Evolutionary conservation across 2,113 vertebrate genomes (phyloP).

Genomic region (Gadus macrocephalus): DNA sequence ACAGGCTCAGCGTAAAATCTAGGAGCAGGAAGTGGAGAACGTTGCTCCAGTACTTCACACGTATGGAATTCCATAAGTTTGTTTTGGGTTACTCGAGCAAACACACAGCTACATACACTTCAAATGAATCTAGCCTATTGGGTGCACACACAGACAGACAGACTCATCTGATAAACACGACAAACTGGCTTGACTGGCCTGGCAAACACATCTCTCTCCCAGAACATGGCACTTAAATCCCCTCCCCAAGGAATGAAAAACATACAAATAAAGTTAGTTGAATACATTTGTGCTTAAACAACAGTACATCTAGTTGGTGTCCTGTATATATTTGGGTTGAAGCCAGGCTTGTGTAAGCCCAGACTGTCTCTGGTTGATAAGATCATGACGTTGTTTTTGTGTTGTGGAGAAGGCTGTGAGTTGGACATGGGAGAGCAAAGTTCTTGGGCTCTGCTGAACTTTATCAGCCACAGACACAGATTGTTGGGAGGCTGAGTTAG

Average conservation of each 20-base stretch:
- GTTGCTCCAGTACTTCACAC: too few species aligned
- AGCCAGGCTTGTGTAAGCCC: not conserved
- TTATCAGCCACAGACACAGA: slow-evolving; percentile 21
- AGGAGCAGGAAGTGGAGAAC: too few species aligned
- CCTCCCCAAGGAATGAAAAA: too few species aligned
- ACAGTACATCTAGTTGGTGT: not conserved
- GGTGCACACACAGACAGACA: not conserved
- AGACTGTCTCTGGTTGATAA: slow-evolving; percentile 19
- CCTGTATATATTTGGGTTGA: not conserved
- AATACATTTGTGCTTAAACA: not conserved
- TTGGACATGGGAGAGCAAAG: slow-evolving; percentile 67
- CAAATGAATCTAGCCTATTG: not conserved
- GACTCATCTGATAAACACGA: slow-evolving; percentile 31
- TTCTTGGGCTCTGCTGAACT: slow-evolving; percentile 42
- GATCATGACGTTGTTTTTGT: not conserved
- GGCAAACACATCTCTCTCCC: not conserved
- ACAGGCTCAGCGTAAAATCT: not conserved
- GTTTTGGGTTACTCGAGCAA: too few species aligned
- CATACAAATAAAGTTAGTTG: not conserved
- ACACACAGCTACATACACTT: not conserved
- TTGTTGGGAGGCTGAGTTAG: too few species aligned
- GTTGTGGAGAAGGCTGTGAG: slow-evolving; percentile 33
- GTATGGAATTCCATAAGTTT: too few species aligned
- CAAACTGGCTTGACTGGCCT: slow-evolving; percentile 26
- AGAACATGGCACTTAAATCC: too few species aligned